Evolutionary conservation across 2,888 invertebrate species (phyloP), one percentile per base, ranked within the genome.

Genomic region (Venusia cambrica): DNA sequence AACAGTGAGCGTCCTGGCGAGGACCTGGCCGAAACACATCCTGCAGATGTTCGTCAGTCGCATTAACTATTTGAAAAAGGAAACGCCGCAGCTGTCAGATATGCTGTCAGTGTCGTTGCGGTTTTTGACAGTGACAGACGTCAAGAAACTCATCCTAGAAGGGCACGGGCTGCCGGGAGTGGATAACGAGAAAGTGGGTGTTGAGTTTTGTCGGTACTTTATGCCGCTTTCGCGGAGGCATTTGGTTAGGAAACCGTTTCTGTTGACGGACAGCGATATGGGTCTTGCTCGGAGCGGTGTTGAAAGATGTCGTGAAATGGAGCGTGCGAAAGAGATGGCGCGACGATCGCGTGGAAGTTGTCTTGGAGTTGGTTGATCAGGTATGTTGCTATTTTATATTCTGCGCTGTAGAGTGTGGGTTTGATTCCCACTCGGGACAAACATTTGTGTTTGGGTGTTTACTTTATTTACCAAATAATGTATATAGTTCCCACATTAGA

Each of bases 291-390:
- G 17, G 8, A 43, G 3, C 4, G n/a, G n/a, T 76, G 1, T 27
- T 76, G 4, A 51, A 59, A 3, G 58, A 67, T 5, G 11, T 71
- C 0, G 48, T 75, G 2, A 63, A 57, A 11, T 52, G 35, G 44
- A 51, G 43, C 13, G 48, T 53, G 1, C 61, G 51, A 41, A 57
- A 35, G 25, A 55, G 38, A 5, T 55, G 47, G 20, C 40, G 39
- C 0, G 65, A 57, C 1, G 45, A 53, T 0, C 21, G 40, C 5
- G 54, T 49, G 25, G 37, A 47, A 1, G 34, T 26, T 17, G 18
- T 73, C 0, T 11, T 72, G 34, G 60, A 61, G 2, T 25, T 73
- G 1, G 51, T 75, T 2, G 54, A 73, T 18, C 21, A 48, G 56
- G 78, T 79, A 45, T 57, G 62, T 51, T 7, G n/a, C n/a, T n/a